These are phyloP conservation scores for Anoplolepis gracilipes DNA, from an alignment of 1,140 invertebrate genomes.

Conservation along the genomic window DNA sequence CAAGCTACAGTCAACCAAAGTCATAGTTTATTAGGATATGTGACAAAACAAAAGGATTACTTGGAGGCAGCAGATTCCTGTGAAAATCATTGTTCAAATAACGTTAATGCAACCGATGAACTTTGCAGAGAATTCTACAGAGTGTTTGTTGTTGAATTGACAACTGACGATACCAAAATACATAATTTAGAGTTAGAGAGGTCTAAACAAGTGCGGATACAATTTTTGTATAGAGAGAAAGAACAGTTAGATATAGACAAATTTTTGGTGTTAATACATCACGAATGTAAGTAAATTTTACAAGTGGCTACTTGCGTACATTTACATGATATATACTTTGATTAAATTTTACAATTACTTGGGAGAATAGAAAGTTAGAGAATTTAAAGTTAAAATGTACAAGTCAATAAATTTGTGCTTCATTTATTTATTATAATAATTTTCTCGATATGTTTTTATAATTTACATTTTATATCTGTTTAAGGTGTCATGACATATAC, in stretches of 20 bases:
- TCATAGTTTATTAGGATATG: conserved; percentile 89
- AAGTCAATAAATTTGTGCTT: background rate
- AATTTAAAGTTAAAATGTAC: background rate
- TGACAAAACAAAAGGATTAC: conserved; percentile 85
- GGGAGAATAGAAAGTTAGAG: background rate
- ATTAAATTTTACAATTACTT: background rate
- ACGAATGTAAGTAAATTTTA: conserved; percentile 89
- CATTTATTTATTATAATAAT: conserved; percentile 1
- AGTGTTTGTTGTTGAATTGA: conserved; percentile 88
- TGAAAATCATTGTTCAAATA: conserved; percentile 49
- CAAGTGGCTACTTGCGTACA: background rate
- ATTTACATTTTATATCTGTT: conserved; percentile 23
- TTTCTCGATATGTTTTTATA: background rate
- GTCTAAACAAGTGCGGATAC: conserved; percentile 90
- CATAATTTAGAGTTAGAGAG: conserved; percentile 86
- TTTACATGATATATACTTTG: background rate
- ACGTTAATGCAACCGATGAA: conserved; percentile 60
- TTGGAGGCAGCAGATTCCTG: conserved; percentile 64
- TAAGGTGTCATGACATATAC: conserved; percentile 81
- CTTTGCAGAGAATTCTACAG: conserved; percentile 82
- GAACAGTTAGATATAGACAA: conserved; percentile 89
- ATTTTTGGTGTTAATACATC: conserved; percentile 91
- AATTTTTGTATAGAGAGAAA: conserved; percentile 92
- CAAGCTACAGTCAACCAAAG: conserved; percentile 92
- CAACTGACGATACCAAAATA: conserved; percentile 85